Evolutionary conservation across 2,797 vertebrate genomes (phyloP), one percentile per base, ranked within the genome.

Genomic region (Tolypeutes matacus): DNA sequence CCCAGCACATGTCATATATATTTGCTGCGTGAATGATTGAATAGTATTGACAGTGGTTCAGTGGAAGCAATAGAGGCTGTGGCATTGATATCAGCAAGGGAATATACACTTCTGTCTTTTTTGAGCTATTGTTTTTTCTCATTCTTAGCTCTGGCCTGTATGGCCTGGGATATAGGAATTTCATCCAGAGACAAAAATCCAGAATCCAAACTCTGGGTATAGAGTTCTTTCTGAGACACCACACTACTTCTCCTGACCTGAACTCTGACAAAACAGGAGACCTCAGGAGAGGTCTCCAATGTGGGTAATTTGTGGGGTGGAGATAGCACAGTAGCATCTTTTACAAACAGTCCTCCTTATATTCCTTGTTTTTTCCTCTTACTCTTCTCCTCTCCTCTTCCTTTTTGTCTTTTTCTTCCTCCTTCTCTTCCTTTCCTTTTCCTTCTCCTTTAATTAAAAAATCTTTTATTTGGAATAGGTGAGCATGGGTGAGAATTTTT

Each of bases 101-200:
- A n/a, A 17, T 17, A 21, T 13, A 34, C 29, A 15, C 46, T 69
- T 77, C 65, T 91, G 18, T 77, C 49, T 56, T 36, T 72, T 86
- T 51, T 42, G 49, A 77, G 60, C 46, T 72, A 42, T 75, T 85
- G 31, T 92, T 90, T 88, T 17, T 18, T 96, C 27, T 76, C 14
- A 53, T 75, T 94, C 77, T 96, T 88, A 34, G 20, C 25, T 87
- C n/a, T 56, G 73, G 77, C 64, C 78, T 62, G 65, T 76, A 46
- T 83, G 46, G 17, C 53, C 51, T 84, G 64, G 58, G 58, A 88
- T 85, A 70, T 62, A 93, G n/a, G 56, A 64, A 72, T 86, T 85
- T 46, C 10, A 18, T 85, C 64, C 65, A 94, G 49, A 29, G 86
- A 62, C 3, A 56, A 91, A 97, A 90, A 27, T 20, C 58, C 46